Conservation (phyloP, 2,113 vertebrate species). For the Ceyx cyanopectus region DNA sequence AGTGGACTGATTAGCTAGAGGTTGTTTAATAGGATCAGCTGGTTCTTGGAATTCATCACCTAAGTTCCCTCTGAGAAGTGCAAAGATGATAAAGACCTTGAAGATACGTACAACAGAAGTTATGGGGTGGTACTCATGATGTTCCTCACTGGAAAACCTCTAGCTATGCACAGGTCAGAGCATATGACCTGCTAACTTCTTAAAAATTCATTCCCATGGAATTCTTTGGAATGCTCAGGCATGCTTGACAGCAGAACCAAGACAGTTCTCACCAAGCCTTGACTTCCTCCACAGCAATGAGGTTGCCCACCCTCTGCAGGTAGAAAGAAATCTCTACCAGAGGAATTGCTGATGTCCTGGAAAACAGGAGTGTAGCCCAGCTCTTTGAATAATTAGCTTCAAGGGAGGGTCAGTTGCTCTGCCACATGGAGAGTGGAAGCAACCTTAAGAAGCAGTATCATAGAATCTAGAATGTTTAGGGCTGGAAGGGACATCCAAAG, state of each 20-base stretch:
- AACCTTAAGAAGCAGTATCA: not conserved
- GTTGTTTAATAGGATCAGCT: not conserved
- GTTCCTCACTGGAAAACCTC: not conserved
- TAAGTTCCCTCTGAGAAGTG: not conserved
- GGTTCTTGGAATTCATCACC: not conserved
- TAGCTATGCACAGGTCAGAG: not conserved
- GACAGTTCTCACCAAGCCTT: not conserved
- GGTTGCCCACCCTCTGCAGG: not conserved
- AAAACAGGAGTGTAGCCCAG: not conserved
- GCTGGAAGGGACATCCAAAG: too few relatives aligned
- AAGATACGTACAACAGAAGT: not conserved
- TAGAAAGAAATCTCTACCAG: not conserved
- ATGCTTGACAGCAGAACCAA: not conserved
- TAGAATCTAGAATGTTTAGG: too few relatives aligned
- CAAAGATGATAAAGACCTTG: not conserved
- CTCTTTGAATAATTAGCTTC: not conserved
- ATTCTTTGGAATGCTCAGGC: not conserved
- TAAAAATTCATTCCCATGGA: not conserved
- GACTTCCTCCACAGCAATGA: not conserved
- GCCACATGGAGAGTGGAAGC: not conserved
- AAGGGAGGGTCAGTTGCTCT: not conserved
- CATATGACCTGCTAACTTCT: not conserved
- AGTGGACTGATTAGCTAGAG: not conserved
- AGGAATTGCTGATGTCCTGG: not conserved
- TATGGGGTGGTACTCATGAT: fast-evolving